phyloP scores from a whole-genome alignment of 2,797 vertebrate species.

The Mycteria americana region DNA sequence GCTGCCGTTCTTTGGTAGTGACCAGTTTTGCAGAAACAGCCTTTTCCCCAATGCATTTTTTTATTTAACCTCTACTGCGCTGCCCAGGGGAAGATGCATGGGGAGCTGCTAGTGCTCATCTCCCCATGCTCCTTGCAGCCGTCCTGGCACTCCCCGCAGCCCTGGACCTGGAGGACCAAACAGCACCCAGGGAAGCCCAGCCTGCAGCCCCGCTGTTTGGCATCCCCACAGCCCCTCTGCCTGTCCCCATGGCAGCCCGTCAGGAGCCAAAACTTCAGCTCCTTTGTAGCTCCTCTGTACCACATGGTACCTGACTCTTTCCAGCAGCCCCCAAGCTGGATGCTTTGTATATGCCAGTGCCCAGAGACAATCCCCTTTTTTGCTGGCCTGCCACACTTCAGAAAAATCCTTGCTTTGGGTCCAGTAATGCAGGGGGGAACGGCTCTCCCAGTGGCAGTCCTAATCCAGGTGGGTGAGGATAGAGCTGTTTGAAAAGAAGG shows the following conservation, averaged over 20 bases:
- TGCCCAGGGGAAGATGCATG: not conserved
- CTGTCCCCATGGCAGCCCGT: not conserved
- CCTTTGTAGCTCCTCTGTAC: not conserved
- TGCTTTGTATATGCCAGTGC: not conserved
- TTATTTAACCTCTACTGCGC: not conserved
- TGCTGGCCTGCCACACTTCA: not conserved
- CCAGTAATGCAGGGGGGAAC: not conserved
- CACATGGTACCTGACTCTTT: not conserved
- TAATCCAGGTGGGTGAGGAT: not conserved
- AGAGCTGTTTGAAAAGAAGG: not conserved
- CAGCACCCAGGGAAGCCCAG: not conserved
- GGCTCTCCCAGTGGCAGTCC: not conserved
- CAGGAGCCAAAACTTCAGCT: not conserved
- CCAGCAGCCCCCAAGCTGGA: not conserved
- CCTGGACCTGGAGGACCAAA: not conserved
- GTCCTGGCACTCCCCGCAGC: not conserved
- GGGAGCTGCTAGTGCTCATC: not conserved
- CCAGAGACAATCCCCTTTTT: not conserved
- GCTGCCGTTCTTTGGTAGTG: conserved; percentile 5
- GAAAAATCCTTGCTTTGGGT: not conserved
- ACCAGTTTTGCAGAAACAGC: conserved; percentile 34
- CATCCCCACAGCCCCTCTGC: not conserved
- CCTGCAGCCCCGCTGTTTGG: not conserved
- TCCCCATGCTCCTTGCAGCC: not conserved
- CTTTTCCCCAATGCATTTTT: not conserved